Percentiles rank a stretch among this genome's conserved stretches.
These are phyloP conservation scores for Cephalophus harveyi DNA, from an alignment of 2,113 vertebrate species.

Conservation along the genomic window DNA sequence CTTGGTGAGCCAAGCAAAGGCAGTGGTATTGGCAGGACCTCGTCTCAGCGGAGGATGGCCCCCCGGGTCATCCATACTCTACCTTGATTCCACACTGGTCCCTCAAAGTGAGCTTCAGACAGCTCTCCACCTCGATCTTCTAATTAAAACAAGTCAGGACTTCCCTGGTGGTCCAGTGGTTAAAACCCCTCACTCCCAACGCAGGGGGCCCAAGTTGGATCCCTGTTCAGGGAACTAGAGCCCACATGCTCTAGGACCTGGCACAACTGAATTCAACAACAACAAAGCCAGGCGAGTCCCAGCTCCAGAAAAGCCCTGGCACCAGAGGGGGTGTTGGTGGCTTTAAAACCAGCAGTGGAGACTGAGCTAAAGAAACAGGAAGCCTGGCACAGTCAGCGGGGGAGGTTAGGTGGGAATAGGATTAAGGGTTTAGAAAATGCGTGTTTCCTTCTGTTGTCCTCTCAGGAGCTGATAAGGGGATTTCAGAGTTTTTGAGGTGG, in stretches of 20 bases:
- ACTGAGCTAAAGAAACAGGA: slow-evolving; percentile 1
- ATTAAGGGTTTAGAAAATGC: not conserved
- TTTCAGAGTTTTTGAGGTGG: not conserved
- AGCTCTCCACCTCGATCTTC: too few species aligned
- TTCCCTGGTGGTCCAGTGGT: not conserved
- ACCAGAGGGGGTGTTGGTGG: not conserved
- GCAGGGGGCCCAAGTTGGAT: not conserved
- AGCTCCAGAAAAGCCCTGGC: not conserved
- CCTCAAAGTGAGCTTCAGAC: not conserved
- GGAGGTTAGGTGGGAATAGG: not conserved
- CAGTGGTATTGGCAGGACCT: too few species aligned
- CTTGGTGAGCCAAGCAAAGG: fast-evolving
- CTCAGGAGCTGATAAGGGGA: slow-evolving; percentile 26
- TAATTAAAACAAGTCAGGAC: not conserved
- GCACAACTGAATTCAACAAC: not conserved
- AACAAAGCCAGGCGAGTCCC: not conserved
- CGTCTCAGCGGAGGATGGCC: not conserved
- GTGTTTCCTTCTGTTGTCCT: slow-evolving; percentile 38
- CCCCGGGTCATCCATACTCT: not conserved
- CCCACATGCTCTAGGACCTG: not conserved
- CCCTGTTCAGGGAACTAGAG: not conserved
- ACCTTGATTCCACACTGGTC: not conserved
- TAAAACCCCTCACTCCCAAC: not conserved
- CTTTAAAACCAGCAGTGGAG: not conserved
- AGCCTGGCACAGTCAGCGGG: not conserved